Conservation (phyloP, 1,140 invertebrate species). For the Hycleus phaleratus region DNA sequence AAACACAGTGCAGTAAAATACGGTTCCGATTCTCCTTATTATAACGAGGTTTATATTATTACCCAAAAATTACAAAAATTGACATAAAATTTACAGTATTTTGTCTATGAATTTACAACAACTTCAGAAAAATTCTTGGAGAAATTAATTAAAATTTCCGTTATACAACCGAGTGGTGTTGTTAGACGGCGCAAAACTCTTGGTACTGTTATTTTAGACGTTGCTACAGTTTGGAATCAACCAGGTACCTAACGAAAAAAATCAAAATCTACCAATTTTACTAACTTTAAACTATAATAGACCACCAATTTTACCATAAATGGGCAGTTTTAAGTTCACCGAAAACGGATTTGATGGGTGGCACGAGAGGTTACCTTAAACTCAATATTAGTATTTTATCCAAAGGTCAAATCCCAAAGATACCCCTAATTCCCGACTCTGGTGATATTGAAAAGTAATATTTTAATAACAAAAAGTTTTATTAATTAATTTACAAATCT, state of each 20-base stretch:
- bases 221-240: conserved; percentile 61
- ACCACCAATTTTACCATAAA: conserved; percentile 72
- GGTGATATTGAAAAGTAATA: conserved; percentile 66
- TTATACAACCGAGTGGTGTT: conserved; percentile 30
- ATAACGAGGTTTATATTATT: conserved; percentile 47
- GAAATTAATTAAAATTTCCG: conserved; percentile 40
- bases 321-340: conserved; percentile 68
- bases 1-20: conserved; percentile 46
- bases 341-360: conserved; percentile 49
- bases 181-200: conserved; percentile 44
- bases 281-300: conserved; percentile 38
- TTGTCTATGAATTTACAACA: conserved; percentile 59
- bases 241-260: conserved; percentile 45
- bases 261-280: neutral
- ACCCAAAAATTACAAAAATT: conserved; percentile 1
- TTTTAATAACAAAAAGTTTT: neutral
- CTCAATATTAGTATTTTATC: conserved; percentile 64
- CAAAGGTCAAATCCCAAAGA: conserved; percentile 56
- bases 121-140: conserved; percentile 42
- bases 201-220: conserved; percentile 59
- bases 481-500: neutral
- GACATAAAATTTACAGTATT: conserved; percentile 47
- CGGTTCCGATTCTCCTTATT: conserved; percentile 50
- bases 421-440: conserved; percentile 53
- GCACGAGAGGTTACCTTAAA: conserved; percentile 68